These are phyloP conservation scores for Orientallactaga bullata DNA, from an alignment of 2,113 vertebrate species.

Conservation along the genomic window DNA sequence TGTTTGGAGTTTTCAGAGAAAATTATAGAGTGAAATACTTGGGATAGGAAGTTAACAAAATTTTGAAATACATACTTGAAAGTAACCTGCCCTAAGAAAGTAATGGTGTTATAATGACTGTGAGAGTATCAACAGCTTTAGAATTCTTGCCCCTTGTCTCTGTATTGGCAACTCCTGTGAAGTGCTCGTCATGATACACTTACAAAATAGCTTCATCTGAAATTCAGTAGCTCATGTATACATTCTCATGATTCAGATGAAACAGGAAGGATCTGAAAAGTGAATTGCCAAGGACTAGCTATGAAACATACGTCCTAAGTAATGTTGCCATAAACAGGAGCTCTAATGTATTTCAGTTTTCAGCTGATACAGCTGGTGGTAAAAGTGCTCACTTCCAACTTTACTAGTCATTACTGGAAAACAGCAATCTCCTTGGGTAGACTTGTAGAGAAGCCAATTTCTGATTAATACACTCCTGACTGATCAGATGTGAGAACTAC, in stretches of 20 bases:
- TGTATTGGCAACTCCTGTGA: constrained; percentile 10
- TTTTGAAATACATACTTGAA: constrained; percentile 26
- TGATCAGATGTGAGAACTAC: constrained; percentile 21
- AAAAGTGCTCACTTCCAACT: constrained; percentile 53
- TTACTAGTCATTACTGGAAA: constrained; percentile 45
- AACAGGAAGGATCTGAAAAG: constrained; percentile 71
- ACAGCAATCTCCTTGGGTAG: background rate
- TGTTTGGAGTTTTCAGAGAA: constrained; percentile 63
- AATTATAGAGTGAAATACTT: constrained; percentile 65
- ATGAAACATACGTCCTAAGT: constrained; percentile 65
- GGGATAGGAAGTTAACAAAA: constrained; percentile 62
- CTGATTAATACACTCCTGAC: background rate
- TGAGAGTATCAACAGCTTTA: constrained; percentile 2
- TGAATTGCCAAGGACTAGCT: constrained; percentile 70
- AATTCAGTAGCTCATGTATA: constrained; percentile 17
- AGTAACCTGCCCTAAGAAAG: constrained; percentile 20
- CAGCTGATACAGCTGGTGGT: constrained; percentile 59
- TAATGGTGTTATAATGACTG: constrained; percentile 2
- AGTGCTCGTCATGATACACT: constrained; percentile 29
- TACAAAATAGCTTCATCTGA: constrained; percentile 60
- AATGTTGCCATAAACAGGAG: constrained; percentile 69
- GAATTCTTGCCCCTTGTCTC: constrained; percentile 47
- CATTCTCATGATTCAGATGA: constrained; percentile 51
- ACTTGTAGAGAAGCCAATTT: constrained; percentile 49
- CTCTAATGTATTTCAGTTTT: constrained; percentile 70